Conservation (phyloP, 1,140 invertebrate species). For the Nixonia krombeini region DNA sequence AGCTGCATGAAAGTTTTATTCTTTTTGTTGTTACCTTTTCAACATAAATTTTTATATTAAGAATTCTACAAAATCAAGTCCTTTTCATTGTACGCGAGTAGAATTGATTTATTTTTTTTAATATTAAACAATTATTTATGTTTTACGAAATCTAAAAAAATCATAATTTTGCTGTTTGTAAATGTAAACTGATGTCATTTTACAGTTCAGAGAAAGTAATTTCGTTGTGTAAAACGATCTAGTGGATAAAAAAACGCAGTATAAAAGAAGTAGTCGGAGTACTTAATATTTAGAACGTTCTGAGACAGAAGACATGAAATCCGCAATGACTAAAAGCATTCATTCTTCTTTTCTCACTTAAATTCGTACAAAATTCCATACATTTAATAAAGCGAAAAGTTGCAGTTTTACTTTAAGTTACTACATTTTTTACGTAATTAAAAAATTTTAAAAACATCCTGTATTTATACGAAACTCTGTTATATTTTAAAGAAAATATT, state of each 20-base stretch:
- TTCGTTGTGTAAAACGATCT: neutral
- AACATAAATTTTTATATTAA: too few species aligned
- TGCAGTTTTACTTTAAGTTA: too few species aligned
- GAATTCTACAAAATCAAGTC: too few species aligned
- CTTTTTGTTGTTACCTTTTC: too few species aligned
- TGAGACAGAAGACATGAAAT: constrained; percentile 1
- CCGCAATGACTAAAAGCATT: constrained; percentile 1
- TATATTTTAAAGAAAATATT: too few species aligned
- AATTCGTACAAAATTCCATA: neutral
- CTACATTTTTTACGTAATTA: too few species aligned
- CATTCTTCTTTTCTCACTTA: neutral
- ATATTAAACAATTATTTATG: neutral
- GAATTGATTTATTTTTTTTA: neutral
- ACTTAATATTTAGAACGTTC: neutral
- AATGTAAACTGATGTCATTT: too few species aligned
- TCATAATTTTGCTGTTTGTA: too few species aligned
- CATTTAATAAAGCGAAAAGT: neutral
- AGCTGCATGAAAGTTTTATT: too few species aligned
- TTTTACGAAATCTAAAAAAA: neutral
- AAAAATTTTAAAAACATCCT: too few species aligned
- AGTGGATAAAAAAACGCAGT: neutral
- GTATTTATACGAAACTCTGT: too few species aligned
- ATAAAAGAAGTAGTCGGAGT: neutral
- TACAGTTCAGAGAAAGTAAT: too few species aligned
- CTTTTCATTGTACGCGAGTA: neutral